Evolutionary conservation across 2,888 invertebrate species (phyloP).

Genomic region (Harpalus rufipes): DNA sequence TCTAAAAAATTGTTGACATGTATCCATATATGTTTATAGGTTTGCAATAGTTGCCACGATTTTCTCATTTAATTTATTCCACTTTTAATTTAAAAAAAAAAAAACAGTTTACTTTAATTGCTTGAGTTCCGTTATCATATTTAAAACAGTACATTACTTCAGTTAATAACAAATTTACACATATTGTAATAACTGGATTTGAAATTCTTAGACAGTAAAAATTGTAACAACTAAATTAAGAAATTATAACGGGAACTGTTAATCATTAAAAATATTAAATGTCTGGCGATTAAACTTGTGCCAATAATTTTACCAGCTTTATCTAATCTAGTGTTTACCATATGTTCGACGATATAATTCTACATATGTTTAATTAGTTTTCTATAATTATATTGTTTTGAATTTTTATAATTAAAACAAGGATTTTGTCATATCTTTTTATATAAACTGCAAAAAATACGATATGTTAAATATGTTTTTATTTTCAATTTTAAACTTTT

Average conservation of each 20-base stretch:
- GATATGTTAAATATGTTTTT: no score
- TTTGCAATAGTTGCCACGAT: conserved; percentile 29
- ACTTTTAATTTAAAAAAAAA: conserved; percentile 24
- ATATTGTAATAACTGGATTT: conserved; percentile 34
- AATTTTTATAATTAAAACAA: background rate
- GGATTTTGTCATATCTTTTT: background rate
- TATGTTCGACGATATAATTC: conserved; percentile 8
- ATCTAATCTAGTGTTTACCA: conserved; percentile 49
- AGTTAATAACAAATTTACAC: conserved; percentile 42
- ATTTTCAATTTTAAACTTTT: no score
- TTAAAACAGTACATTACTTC: conserved; percentile 28
- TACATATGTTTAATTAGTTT: conserved; percentile 43
- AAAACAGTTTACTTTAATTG: conserved; percentile 26
- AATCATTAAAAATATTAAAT: conserved; percentile 21
- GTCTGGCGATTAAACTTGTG: background rate
- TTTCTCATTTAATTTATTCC: conserved; percentile 19
- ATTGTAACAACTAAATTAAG: conserved; percentile 39
- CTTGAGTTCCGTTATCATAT: conserved; percentile 16
- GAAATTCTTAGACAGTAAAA: conserved; percentile 22
- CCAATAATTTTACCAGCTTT: conserved; percentile 20
- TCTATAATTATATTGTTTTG: background rate
- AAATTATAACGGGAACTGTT: conserved; percentile 22
- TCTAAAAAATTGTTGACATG: conserved; percentile 37
- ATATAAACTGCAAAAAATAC: no score
- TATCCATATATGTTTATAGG: conserved; percentile 40